Evolutionary conservation across 2,797 vertebrate species (phyloP), one percentile per base, ranked within the genome.

Genomic region (Mormyrus proboscirostris): DNA sequence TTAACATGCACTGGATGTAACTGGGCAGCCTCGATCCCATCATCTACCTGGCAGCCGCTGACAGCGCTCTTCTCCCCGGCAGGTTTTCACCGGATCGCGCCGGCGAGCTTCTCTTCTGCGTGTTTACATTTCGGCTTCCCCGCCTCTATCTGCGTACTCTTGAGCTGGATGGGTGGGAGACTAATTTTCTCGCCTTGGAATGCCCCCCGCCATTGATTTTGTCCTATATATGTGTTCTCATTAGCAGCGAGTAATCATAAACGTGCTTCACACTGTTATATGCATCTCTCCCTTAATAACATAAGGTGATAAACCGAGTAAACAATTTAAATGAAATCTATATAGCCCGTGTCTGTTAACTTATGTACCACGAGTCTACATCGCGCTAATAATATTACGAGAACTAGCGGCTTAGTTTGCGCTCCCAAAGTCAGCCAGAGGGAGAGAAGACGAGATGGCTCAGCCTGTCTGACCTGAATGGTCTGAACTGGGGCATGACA

Each of bases 401-500:
- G 69, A 76, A 76, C 33, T 65, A 25, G 29, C 16, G 44, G 82
- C 44, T 86, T 65, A 44, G 55, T 85, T 51, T 85, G 19, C n/a
- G 16, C 9, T 47, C 47, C 57, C 33, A 8, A 76, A 29, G 1
- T 76, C 59, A 89, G 69, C 25, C 88, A 65, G 69, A 55, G 44
- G 86, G 89, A 85, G 73, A 90, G 57, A 53, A 10, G 76, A 22
- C 29, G 51, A 9, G 82, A 88, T 19, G 73, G 22, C 53, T 50
- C 53, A 87, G 73, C 19, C 53, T 19, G 89, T 41, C 90, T 89
- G 90, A 69, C 59, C 86, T 88, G 90, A 59, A 87, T n/a, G 86
- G 89, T 82, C 73, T 90, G 89, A 90, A 62, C n/a, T 82, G 53
- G 86, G 85, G 89, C 89, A 88, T 90, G 89, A 90, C 87, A 90